Conservation (phyloP, 1,140 invertebrate genomes). For the Copidosoma floridanum region DNA sequence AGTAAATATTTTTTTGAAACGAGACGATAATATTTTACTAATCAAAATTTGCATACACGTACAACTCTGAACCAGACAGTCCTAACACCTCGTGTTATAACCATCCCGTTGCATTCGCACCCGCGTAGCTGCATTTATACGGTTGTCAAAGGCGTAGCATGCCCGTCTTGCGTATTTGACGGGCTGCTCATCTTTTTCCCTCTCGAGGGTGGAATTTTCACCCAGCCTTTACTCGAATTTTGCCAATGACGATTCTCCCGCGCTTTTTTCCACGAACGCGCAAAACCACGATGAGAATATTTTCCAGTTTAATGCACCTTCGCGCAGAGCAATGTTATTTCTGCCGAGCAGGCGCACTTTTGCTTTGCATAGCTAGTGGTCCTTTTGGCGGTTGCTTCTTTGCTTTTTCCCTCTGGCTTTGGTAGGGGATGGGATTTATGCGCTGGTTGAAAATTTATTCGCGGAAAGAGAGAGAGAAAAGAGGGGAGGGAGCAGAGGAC, state of each 20-base stretch:
- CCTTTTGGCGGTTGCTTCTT: background rate
- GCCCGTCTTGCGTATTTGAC: conserved; percentile 4
- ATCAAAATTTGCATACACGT: no score
- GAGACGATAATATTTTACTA: no score
- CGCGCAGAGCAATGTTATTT: no score
- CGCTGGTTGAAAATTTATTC: background rate
- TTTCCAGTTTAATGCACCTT: background rate
- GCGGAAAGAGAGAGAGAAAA: background rate
- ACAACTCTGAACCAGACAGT: no score
- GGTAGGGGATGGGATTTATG: no score
- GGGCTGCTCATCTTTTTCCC: background rate
- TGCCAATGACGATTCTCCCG: background rate
- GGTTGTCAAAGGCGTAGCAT: conserved; percentile 26
- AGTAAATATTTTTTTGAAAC: no score
- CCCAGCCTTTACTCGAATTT: conserved; percentile 2
- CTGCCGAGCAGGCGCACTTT: no score
- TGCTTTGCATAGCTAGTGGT: background rate
- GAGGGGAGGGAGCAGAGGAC: no score
- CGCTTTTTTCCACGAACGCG: no score
- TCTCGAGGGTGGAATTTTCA: background rate
- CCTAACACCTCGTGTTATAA: no score
- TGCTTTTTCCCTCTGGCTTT: background rate
- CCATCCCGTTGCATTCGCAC: conserved; percentile 1
- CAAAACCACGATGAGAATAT: no score
- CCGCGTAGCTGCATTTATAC: conserved; percentile 14